Base-by-base conservation (phyloP, 2,888 invertebrate species). In the Eurois occulta region DNA sequence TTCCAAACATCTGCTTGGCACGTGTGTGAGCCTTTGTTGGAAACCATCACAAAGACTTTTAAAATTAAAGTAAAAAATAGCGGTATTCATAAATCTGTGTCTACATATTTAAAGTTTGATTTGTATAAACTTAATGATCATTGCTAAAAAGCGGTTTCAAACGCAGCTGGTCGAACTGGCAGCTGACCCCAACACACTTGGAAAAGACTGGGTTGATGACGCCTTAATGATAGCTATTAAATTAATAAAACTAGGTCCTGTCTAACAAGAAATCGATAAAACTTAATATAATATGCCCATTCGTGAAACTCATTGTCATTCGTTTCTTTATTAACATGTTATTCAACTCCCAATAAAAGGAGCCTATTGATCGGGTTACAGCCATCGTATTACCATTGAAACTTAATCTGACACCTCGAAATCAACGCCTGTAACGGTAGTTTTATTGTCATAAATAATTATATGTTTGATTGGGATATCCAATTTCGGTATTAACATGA, bases 1-100 rank as follows among this genome's bases (percentile, higher is more conserved):
- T 77, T 76, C 85, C 82, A 84, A 88, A 91, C 96, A 96, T 95
- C 96, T 96, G 96, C 94, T 81, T 62, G 91, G 91, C 96, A 95
- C 96, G 95, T 95, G 95, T 92, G 88, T 64, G 87, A 66, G 75
- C 66, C 55, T 78, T 81, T 84, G 73, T 82, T 72, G 35, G 75
- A 76, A 64, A 3, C 35, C 41, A 77, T 60, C n/a, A 84, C 46
- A 85, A 86, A 69, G 67, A 79, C 65, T 52, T 41, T 13, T 35
- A 32, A 60, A 65, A 74, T 68, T 18, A 62, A 66, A 75, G 28
- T 46, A 68, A 74, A 78, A 86, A 81, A 84, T 75, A 86, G 46
- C 72, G 48, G 43, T 75, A 78, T 83, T 78, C 69, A 86, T 70
- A 41, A 78, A 72, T 72, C 74, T 48, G 72, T 71, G 72, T 65